A percentile compares a stretch with the other conserved stretches of the same genome.
Evolutionary conservation across 2,797 vertebrate genomes (phyloP).

Genomic region (Myoxocephalus aenaeus): DNA sequence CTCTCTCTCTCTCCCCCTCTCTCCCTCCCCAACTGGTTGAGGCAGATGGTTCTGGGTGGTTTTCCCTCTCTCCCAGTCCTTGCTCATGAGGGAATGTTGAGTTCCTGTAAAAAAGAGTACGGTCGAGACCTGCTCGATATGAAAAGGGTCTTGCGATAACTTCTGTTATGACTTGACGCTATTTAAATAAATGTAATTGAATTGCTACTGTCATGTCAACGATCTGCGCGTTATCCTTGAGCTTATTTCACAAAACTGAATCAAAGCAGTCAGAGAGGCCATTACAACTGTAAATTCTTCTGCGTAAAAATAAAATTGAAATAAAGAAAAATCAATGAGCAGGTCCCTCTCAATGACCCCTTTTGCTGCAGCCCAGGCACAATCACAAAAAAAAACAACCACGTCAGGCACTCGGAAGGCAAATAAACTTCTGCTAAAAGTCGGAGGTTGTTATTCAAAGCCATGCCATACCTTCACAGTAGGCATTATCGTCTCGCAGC

Average conservation of each 20-base stretch:
- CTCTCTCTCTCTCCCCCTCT: too few relatives aligned
- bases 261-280: neutral
- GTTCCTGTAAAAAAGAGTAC: neutral
- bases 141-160: neutral
- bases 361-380: neutral
- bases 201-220: neutral
- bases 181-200: neutral
- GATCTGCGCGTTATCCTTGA: neutral
- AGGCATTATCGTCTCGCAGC: constrained; percentile 94
- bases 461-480: constrained; percentile 92
- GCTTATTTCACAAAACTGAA: constrained; percentile 11
- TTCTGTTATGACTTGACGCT: neutral
- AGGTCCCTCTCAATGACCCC: constrained; percentile 10
- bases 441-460: constrained; percentile 37
- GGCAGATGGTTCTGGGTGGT: neutral
- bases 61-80: neutral
- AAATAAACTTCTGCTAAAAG: constrained; percentile 36
- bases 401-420: neutral
- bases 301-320: constrained; percentile 15
- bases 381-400: constrained; percentile 1
- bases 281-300: constrained; percentile 1
- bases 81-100: neutral
- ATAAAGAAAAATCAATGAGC: neutral
- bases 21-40: neutral
- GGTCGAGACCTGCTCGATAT: neutral